Evolutionary conservation across 2,888 invertebrate genomes (phyloP).

Genomic region (Syritta pipiens): DNA sequence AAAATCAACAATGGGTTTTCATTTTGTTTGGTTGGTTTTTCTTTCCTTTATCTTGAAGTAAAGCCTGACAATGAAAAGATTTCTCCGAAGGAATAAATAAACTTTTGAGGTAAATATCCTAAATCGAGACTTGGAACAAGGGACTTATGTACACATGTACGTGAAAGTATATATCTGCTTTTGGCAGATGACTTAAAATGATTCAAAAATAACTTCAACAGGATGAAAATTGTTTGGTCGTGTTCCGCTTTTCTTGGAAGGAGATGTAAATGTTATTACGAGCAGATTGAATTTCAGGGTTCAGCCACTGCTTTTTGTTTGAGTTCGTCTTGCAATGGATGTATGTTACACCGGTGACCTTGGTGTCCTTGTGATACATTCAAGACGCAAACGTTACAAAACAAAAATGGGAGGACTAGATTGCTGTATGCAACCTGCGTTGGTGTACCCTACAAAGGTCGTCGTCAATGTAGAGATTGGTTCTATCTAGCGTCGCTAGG

Average conservation of each 20-base stretch:
- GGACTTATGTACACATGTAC: no score
- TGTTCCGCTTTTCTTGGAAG: conserved; percentile 28
- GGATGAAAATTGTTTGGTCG: no score
- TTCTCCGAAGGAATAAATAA: neutral
- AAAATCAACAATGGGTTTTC: conserved; percentile 32
- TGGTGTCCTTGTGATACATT: conserved; percentile 44
- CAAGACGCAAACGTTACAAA: neutral
- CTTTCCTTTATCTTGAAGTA: neutral
- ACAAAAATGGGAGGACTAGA: no score
- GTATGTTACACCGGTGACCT: conserved; percentile 27
- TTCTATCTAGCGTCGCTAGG: no score
- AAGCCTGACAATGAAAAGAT: neutral
- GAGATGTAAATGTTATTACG: no score
- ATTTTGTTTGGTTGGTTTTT: conserved; percentile 1
- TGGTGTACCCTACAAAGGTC: conserved; percentile 20
- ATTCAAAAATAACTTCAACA: no score
- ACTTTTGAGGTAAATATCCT: conserved; percentile 15
- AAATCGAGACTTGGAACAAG: no score
- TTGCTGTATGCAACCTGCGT: no score
- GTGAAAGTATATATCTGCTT: no score
- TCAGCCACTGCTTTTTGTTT: conserved; percentile 6
- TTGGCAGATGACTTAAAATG: no score
- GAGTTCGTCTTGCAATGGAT: conserved; percentile 13
- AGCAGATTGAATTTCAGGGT: neutral
- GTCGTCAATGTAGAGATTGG: neutral